Conservation (phyloP, 37 sponge, comb jelly and placozoan genomes). For the Agelas oroides region DNA sequence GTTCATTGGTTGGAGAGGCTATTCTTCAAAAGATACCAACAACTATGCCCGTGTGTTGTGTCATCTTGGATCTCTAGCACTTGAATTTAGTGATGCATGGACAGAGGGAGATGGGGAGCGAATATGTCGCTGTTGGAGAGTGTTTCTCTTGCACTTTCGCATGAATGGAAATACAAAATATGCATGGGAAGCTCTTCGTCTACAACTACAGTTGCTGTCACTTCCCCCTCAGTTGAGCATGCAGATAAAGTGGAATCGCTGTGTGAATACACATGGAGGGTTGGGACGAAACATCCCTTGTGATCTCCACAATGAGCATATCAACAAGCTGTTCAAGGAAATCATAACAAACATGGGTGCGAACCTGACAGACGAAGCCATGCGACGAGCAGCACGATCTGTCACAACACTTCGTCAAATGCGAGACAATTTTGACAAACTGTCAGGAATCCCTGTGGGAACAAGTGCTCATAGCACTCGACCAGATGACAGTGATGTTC, state of each 20-base stretch:
- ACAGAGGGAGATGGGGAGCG: conserved; percentile 52
- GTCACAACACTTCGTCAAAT: conserved; percentile 25
- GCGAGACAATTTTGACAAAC: conserved; percentile 20
- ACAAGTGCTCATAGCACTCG: conserved; percentile 31
- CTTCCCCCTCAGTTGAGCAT: conserved; percentile 21
- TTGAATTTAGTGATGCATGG: conserved; percentile 48
- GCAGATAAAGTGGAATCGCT: conserved; percentile 42
- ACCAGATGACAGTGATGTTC: conserved; percentile 3
- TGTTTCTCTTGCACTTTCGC: conserved; percentile 49
- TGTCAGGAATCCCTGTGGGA: not conserved
- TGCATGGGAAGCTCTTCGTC: conserved; percentile 17
- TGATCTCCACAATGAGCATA: conserved; percentile 59
- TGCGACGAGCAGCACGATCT: conserved; percentile 32
- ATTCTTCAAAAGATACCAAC: conserved; percentile 18
- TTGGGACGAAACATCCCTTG: conserved; percentile 48
- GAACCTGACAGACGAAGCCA: conserved; percentile 38
- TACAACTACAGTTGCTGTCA: conserved; percentile 9
- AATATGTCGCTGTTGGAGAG: conserved; percentile 28
- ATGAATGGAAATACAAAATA: conserved; percentile 8
- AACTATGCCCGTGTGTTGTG: conserved; percentile 53
- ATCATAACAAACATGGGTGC: conserved; percentile 45
- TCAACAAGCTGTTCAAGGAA: conserved; percentile 43
- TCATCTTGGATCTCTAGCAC: conserved; percentile 29
- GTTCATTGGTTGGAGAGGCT: conserved; percentile 10
- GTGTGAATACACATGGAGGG: conserved; percentile 60